phyloP scores from a whole-genome alignment of 2,113 vertebrate genomes.

The Thamnaconus septentrionalis region DNA sequence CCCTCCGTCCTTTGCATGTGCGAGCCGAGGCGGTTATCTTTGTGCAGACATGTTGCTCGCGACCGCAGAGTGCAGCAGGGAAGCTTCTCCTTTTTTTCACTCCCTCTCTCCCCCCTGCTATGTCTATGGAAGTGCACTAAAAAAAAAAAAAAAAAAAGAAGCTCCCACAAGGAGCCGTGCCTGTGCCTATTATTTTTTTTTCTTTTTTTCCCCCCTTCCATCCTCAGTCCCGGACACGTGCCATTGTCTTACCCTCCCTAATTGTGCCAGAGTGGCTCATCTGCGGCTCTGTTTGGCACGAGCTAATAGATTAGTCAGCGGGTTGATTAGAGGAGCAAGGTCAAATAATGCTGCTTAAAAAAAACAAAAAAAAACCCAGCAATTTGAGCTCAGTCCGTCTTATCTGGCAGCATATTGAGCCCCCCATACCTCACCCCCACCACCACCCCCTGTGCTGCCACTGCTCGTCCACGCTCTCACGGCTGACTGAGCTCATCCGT shows the following conservation, averaged over 20 bases:
- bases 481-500: constrained; percentile 54
- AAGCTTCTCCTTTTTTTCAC: constrained; percentile 6
- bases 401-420: constrained; percentile 42
- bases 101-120: constrained; percentile 7
- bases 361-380: constrained; percentile 51
- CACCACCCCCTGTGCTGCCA: constrained; percentile 27
- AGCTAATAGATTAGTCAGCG: constrained; percentile 65
- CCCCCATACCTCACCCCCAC: too few relatives aligned
- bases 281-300: constrained; percentile 33
- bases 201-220: background rate
- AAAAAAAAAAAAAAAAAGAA: background rate
- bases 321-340: constrained; percentile 67
- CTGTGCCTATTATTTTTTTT: constrained; percentile 34
- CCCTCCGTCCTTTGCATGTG: background rate
- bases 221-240: constrained; percentile 27
- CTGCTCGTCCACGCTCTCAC: constrained; percentile 22
- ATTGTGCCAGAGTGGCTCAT: constrained; percentile 46
- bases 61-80: constrained; percentile 15
- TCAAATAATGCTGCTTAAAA: constrained; percentile 64
- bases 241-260: constrained; percentile 45
- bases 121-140: constrained; percentile 32
- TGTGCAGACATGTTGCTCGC: constrained; percentile 7
- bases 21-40: constrained; percentile 12
- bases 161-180: constrained; percentile 19
- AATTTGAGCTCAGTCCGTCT: constrained; percentile 41